phyloP scores from a whole-genome alignment of 2,797 vertebrate species.

The Rhinella marina region DNA sequence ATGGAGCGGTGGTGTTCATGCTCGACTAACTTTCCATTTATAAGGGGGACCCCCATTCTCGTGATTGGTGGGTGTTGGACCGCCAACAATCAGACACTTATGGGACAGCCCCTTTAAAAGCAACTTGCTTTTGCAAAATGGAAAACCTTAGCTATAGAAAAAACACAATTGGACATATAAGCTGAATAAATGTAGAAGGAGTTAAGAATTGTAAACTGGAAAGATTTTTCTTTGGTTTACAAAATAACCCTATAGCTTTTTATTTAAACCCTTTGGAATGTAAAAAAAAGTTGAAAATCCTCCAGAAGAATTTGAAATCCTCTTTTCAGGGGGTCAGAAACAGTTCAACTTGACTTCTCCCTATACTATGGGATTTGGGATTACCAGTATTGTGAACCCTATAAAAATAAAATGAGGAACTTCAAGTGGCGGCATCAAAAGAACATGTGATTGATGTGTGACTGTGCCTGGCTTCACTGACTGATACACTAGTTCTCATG shows the following conservation, averaged over 20 bases:
- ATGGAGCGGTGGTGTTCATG: too few species aligned
- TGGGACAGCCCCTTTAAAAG: neutral
- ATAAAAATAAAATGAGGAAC: neutral
- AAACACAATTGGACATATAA: neutral
- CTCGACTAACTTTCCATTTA: too few species aligned
- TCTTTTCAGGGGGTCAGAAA: neutral
- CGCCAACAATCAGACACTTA: too few species aligned
- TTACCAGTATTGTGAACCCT: neutral
- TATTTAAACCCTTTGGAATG: constrained; percentile 17
- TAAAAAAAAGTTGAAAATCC: constrained; percentile 24
- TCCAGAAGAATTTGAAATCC: constrained; percentile 15
- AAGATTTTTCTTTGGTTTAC: neutral
- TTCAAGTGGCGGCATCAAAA: neutral
- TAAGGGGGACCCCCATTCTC: too few species aligned
- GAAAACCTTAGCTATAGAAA: neutral
- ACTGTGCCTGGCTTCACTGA: neutral
- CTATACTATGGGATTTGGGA: neutral
- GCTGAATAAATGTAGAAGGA: neutral
- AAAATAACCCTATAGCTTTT: neutral
- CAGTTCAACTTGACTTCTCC: constrained; percentile 1
- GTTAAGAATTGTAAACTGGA: neutral
- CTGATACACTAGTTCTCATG: neutral
- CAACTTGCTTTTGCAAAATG: neutral
- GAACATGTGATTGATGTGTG: constrained; percentile 6
- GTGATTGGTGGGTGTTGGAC: too few species aligned